phyloP scores from a whole-genome alignment of 2,113 vertebrate species.

The Eidolon helvum region DNA sequence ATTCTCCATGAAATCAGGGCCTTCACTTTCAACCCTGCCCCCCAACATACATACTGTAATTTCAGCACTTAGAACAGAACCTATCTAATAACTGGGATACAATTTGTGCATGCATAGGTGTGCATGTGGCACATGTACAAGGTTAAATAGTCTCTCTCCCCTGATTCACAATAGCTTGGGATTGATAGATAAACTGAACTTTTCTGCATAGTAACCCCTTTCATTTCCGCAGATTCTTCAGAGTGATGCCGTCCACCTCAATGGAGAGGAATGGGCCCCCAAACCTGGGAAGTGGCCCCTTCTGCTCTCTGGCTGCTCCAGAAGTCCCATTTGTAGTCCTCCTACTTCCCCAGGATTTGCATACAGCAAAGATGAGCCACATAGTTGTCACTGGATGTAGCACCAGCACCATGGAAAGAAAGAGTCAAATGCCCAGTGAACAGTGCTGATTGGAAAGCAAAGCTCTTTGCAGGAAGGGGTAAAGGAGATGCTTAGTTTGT shows the following conservation, averaged over 20 bases:
- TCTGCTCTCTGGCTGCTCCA: background rate
- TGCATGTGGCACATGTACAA: background rate
- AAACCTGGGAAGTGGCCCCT: background rate
- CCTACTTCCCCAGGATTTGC: background rate
- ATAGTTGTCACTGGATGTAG: fast-evolving
- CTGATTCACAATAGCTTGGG: background rate
- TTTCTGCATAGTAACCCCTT: background rate
- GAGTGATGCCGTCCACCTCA: background rate
- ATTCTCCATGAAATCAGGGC: no score
- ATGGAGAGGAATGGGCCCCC: background rate
- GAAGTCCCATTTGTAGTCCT: background rate
- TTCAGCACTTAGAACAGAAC: background rate
- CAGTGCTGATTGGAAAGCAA: background rate
- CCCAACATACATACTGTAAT: background rate
- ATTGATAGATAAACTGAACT: background rate
- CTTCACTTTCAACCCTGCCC: no score
- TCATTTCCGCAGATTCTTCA: background rate
- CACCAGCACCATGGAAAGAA: background rate
- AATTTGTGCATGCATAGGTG: background rate
- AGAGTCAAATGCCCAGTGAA: background rate
- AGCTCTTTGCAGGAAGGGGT: background rate
- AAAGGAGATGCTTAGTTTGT: background rate
- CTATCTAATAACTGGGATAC: no score
- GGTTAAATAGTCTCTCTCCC: background rate
- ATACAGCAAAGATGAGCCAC: background rate